phyloP scores from a whole-genome alignment of 2,113 vertebrate genomes.

The Tachycineta bicolor region DNA sequence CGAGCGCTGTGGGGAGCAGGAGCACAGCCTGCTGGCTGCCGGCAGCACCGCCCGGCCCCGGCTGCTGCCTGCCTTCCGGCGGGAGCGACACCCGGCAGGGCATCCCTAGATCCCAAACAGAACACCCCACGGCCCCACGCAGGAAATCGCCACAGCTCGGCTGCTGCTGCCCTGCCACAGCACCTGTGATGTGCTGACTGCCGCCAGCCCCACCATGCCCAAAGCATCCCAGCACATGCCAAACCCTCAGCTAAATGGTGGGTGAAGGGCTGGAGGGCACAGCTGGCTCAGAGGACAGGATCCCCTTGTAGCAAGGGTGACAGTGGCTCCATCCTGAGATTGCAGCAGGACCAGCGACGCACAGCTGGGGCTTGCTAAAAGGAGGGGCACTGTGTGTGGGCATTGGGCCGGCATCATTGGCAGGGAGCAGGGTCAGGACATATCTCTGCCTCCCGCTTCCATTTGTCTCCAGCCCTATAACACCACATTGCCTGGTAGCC shows the following conservation, averaged over 20 bases:
- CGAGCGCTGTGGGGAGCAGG: not conserved
- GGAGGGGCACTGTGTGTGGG: fast-evolving
- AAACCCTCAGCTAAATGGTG: fast-evolving
- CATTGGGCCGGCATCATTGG: fast-evolving
- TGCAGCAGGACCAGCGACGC: not conserved
- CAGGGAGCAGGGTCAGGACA: not conserved
- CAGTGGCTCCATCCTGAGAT: not conserved
- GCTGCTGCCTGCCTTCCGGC: not conserved
- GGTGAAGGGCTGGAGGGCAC: not conserved
- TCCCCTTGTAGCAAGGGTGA: fast-evolving
- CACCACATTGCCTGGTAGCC: not conserved
- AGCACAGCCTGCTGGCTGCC: slow-evolving; percentile 39
- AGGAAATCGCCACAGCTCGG: not conserved
- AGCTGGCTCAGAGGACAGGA: not conserved
- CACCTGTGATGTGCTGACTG: not conserved
- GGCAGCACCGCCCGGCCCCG: not conserved
- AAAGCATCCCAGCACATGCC: not conserved
- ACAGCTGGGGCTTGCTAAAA: not conserved
- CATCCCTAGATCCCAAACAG: fast-evolving
- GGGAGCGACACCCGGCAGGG: fast-evolving
- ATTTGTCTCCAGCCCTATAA: not conserved
- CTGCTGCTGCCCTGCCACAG: not conserved
- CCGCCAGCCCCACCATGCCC: not conserved
- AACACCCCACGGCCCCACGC: fast-evolving
- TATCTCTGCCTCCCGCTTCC: not conserved